Conservation (phyloP, 2,888 invertebrate species). For the Terebella lapidaria region DNA sequence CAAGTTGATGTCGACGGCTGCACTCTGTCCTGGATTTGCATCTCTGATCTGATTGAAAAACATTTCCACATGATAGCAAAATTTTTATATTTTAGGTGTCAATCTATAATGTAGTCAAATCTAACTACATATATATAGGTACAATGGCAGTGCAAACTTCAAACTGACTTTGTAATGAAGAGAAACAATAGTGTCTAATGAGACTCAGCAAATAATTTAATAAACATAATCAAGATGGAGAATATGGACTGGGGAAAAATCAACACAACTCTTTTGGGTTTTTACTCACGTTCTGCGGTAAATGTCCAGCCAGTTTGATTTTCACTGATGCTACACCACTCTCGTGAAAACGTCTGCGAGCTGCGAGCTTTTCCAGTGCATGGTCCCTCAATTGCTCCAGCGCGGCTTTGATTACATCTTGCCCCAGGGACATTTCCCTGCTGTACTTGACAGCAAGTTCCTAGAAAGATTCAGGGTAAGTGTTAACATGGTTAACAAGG, state of each 20-base stretch:
- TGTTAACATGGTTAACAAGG: no score
- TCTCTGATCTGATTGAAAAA: no score
- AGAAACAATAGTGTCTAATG: no score
- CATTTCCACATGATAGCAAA: no score
- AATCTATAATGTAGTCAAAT: not conserved
- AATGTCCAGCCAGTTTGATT: slow-evolving; percentile 61
- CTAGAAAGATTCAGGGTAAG: no score
- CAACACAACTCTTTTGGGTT: not conserved
- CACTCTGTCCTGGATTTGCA: no score
- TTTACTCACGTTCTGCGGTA: slow-evolving; percentile 41
- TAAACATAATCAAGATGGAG: no score
- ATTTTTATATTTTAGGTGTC: not conserved
- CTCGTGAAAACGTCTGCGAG: slow-evolving; percentile 65
- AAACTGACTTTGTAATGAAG: no score
- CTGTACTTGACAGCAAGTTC: no score
- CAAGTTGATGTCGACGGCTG: slow-evolving; percentile 33
- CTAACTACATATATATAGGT: not conserved
- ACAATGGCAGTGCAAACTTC: not conserved
- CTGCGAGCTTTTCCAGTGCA: slow-evolving; percentile 69
- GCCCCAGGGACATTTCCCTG: no score
- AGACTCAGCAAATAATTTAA: not conserved
- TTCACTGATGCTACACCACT: slow-evolving; percentile 71
- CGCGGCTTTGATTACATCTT: slow-evolving; percentile 59
- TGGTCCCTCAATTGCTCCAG: slow-evolving; percentile 65
- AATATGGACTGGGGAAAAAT: no score